phyloP scores from a whole-genome alignment of 2,113 vertebrate genomes.

The Lagopus leucura region DNA sequence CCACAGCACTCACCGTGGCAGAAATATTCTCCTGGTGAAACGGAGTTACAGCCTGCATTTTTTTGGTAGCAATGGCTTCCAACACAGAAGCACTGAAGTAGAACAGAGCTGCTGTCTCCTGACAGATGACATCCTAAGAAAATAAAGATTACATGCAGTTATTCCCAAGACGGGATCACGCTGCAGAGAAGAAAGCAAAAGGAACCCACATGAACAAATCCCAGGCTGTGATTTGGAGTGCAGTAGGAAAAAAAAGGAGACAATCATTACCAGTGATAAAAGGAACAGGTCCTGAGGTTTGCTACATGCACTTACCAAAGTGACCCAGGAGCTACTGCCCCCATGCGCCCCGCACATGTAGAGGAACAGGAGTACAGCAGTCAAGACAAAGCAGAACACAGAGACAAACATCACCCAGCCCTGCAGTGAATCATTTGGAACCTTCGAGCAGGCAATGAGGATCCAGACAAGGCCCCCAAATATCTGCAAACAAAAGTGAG shows the following conservation, averaged over 20 bases:
- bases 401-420: constrained; percentile 80
- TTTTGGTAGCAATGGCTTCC: constrained; percentile 12
- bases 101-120: constrained; percentile 77
- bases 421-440: accelerated
- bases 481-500: constrained; percentile 21
- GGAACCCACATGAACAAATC: not conserved
- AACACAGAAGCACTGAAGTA: constrained; percentile 83
- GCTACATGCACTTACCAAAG: constrained; percentile 56
- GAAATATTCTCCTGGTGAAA: constrained; percentile 75
- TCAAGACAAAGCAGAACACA: constrained; percentile 58
- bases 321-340: constrained; percentile 50
- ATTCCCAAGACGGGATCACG: not conserved
- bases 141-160: not conserved
- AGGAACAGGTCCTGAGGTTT: not conserved
- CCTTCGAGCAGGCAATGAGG: constrained; percentile 51
- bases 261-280: too few relatives aligned
- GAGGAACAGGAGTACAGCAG: constrained; percentile 53
- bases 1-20: constrained; percentile 79
- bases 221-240: not conserved
- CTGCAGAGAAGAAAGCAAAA: too few relatives aligned
- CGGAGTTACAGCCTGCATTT: too few relatives aligned
- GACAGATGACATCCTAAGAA: constrained; percentile 80
- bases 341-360: constrained; percentile 23
- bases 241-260: not conserved
- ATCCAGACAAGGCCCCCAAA: constrained; percentile 76